A percentile compares a stretch with the other conserved stretches of the same genome.
Conservation (phyloP, 2,888 invertebrate genomes). For the Acanthoscelides obtectus region DNA sequence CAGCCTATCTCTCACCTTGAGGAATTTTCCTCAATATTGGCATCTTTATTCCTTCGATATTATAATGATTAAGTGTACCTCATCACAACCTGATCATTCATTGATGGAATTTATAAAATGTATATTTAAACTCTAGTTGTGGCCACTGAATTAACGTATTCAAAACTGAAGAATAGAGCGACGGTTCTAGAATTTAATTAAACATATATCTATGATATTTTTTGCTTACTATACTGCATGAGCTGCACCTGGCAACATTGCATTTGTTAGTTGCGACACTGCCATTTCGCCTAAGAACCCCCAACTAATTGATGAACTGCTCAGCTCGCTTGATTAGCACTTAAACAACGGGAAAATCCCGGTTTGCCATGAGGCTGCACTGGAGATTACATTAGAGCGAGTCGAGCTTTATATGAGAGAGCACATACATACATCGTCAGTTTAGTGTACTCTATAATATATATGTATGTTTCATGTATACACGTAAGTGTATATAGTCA, state of each 20-base stretch:
- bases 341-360: constrained; percentile 34
- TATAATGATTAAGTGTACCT: too few relatives aligned
- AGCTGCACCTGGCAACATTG: neutral
- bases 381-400: neutral
- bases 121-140: too few relatives aligned
- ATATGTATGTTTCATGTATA: neutral
- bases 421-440: neutral
- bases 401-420: neutral
- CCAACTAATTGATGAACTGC: constrained; percentile 35
- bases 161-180: too few relatives aligned
- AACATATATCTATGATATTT: too few relatives aligned
- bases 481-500: neutral
- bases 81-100: too few relatives aligned
- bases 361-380: constrained; percentile 3
- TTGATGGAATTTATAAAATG: too few relatives aligned
- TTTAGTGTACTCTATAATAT: neutral
- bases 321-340: constrained; percentile 33
- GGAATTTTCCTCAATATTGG: too few relatives aligned
- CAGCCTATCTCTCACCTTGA: too few relatives aligned
- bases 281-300: constrained; percentile 30
- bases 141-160: too few relatives aligned
- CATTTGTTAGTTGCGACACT: neutral
- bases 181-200: too few relatives aligned
- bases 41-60: too few relatives aligned
- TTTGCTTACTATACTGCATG: neutral